A percentile compares a stretch with the other conserved stretches of the same genome.
phyloP scores from a whole-genome alignment of 2,888 invertebrate genomes.

The Diadegma fenestrale region DNA sequence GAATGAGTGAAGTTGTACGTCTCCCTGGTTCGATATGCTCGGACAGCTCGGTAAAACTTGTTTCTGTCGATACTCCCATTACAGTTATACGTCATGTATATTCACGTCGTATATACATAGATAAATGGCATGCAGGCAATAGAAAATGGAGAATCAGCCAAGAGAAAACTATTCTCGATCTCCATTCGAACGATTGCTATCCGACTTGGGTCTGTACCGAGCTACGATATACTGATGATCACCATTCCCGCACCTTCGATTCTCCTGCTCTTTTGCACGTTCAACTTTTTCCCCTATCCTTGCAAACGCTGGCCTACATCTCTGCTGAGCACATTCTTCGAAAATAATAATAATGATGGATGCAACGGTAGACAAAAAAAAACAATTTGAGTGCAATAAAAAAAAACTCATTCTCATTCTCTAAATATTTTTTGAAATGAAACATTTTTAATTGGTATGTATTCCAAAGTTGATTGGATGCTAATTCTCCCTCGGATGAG shows the following conservation, averaged over 20 bases:
- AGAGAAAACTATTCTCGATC: constrained; percentile 62
- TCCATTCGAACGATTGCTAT: constrained; percentile 28
- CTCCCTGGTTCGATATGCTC: constrained; percentile 54
- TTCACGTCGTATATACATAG: constrained; percentile 16
- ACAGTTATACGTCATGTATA: background rate
- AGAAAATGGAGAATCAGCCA: constrained; percentile 47
- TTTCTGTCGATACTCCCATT: constrained; percentile 44
- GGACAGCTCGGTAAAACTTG: constrained; percentile 55
- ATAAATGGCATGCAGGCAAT: constrained; percentile 10
- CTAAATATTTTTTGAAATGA: too few species aligned
- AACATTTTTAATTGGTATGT: too few species aligned
- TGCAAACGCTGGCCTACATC: background rate
- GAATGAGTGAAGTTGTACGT: constrained; percentile 54
- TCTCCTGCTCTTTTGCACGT: background rate
- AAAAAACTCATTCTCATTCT: too few species aligned
- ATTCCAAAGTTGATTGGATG: too few species aligned
- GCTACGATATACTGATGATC: background rate
- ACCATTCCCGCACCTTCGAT: constrained; percentile 3
- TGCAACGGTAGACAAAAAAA: background rate
- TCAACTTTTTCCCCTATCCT: constrained; percentile 13
- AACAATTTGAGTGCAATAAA: too few species aligned
- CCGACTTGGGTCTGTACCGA: constrained; percentile 2
- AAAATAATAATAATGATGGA: background rate
- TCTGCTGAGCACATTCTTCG: background rate
- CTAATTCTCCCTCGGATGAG: background rate